phyloP scores from a whole-genome alignment of 2,888 invertebrate genomes.

The Ectobius pallidus region DNA sequence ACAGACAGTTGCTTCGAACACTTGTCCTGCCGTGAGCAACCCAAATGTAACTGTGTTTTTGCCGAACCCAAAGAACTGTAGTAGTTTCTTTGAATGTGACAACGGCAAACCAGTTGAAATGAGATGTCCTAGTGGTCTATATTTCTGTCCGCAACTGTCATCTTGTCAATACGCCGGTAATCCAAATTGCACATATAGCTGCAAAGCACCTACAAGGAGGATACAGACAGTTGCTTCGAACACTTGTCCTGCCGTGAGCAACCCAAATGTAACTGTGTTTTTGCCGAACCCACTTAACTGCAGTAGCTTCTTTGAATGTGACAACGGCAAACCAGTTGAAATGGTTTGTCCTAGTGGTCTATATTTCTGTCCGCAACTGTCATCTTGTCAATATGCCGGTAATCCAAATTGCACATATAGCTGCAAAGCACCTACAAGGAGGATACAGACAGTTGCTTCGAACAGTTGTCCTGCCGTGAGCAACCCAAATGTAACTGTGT shows the following conservation, averaged over 20 bases:
- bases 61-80: constrained; percentile 1
- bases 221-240: no score
- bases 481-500: background rate
- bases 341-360: background rate
- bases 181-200: background rate
- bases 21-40: no score
- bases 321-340: background rate
- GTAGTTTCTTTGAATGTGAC: background rate
- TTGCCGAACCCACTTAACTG: background rate
- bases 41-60: no score
- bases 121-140: background rate
- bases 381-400: background rate
- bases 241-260: no score
- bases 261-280: no score
- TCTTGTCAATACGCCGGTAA: background rate
- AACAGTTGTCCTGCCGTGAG: no score
- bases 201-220: no score
- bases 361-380: background rate
- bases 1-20: no score
- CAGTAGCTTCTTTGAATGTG: background rate
- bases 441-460: no score
- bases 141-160: background rate
- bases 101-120: background rate
- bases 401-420: background rate
- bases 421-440: background rate